phyloP scores from a whole-genome alignment of 2,888 invertebrate genomes.

The Phanerotoma sp. region DNA sequence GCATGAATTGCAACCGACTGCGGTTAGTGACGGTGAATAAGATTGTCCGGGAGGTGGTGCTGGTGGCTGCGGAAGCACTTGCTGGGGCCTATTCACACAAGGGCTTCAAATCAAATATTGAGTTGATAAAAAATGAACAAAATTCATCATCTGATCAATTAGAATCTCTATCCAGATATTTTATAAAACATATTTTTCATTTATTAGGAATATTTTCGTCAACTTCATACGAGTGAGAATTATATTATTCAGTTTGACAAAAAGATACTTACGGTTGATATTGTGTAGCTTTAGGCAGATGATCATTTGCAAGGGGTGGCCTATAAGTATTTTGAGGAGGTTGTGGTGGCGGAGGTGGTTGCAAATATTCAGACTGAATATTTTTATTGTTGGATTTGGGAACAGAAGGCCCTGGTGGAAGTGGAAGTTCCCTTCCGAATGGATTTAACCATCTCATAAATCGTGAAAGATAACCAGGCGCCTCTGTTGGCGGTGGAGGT shows the following conservation, averaged over 20 bases:
- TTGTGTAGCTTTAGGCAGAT: constrained; percentile 27
- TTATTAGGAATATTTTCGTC: too few relatives aligned
- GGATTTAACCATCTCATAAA: constrained; percentile 67
- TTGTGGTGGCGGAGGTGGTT: constrained; percentile 18
- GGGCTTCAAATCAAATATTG: too few relatives aligned
- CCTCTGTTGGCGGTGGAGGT: constrained; percentile 54
- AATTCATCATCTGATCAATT: too few relatives aligned
- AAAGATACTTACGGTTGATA: constrained; percentile 30
- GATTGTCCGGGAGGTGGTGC: constrained; percentile 29
- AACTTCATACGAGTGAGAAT: too few relatives aligned
- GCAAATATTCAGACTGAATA: constrained; percentile 23
- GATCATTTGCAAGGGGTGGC: constrained; percentile 33
- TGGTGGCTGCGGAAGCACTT: constrained; percentile 30
- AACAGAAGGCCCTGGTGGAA: constrained; percentile 17
- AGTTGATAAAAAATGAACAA: too few relatives aligned
- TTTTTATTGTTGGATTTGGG: neutral
- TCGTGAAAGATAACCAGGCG: constrained; percentile 63
- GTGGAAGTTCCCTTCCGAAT: constrained; percentile 43
- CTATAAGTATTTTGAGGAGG: constrained; percentile 29
- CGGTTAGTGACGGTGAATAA: constrained; percentile 41
- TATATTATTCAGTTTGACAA: too few relatives aligned
- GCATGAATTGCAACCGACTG: constrained; percentile 73
- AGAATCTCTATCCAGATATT: too few relatives aligned
- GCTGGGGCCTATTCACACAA: constrained; percentile 9
- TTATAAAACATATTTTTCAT: too few relatives aligned